phyloP scores from a whole-genome alignment of 2,797 vertebrate genomes.

The Acrossocheilus fasciatus region DNA sequence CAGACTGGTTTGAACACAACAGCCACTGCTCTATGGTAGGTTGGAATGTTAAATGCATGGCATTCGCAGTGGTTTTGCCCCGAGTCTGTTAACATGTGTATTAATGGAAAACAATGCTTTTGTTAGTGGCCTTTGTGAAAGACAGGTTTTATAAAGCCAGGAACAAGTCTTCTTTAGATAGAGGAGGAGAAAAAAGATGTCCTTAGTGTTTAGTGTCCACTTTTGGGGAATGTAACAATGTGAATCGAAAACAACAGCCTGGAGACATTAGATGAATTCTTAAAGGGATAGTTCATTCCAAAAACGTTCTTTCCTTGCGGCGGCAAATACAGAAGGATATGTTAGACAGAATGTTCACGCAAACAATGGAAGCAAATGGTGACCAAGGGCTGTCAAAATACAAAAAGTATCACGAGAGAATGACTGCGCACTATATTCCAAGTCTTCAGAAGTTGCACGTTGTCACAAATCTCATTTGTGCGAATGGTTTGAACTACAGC shows the following conservation, averaged over 20 bases:
- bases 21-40: slow-evolving; percentile 60
- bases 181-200: slow-evolving; percentile 70
- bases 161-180: slow-evolving; percentile 63
- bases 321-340: not conserved
- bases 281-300: not conserved
- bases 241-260: slow-evolving; percentile 49
- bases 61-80: slow-evolving; percentile 65
- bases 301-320: not conserved
- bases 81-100: slow-evolving; percentile 53
- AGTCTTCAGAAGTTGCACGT: not conserved
- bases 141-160: slow-evolving; percentile 78
- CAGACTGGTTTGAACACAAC: slow-evolving; percentile 40
- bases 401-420: not conserved
- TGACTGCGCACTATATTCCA: not conserved
- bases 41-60: slow-evolving; percentile 67
- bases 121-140: slow-evolving; percentile 66
- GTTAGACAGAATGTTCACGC: not conserved
- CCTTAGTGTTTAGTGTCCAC: slow-evolving; percentile 58
- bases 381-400: not conserved
- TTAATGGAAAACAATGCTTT: slow-evolving; percentile 51
- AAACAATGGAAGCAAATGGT: not conserved
- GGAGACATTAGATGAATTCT: not conserved
- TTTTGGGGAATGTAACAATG: slow-evolving; percentile 58
- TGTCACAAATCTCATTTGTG: not conserved
- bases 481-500: not conserved